These are phyloP conservation scores for Dryas iulia DNA, from an alignment of 1,140 invertebrate genomes.

Conservation along the genomic window DNA sequence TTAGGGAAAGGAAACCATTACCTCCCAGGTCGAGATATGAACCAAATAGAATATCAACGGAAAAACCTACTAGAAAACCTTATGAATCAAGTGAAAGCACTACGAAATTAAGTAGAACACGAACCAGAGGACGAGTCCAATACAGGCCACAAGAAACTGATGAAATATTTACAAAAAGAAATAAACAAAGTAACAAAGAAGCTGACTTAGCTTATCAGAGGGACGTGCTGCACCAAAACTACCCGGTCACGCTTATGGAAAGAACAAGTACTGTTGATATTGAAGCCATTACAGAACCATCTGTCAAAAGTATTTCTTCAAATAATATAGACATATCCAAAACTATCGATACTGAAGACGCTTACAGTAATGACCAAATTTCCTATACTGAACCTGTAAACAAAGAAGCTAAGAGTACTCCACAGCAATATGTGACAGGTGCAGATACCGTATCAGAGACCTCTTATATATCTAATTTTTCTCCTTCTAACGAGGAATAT, in stretches of 20 bases:
- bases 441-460: constrained; percentile 39
- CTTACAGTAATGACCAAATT: constrained; percentile 63
- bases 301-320: constrained; percentile 43
- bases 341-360: constrained; percentile 63
- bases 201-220: constrained; percentile 81
- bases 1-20: constrained; percentile 72
- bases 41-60: constrained; percentile 72
- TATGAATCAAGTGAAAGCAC: constrained; percentile 61
- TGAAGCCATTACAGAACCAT: constrained; percentile 72
- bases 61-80: constrained; percentile 68
- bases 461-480: constrained; percentile 41
- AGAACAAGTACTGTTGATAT: constrained; percentile 70
- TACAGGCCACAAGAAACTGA: constrained; percentile 64
- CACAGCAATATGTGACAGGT: constrained; percentile 21
- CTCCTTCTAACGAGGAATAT: constrained; percentile 47
- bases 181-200: constrained; percentile 60
- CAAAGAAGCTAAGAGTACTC: constrained; percentile 24
- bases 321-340: constrained; percentile 46
- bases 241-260: constrained; percentile 79
- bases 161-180: constrained; percentile 55
- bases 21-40: constrained; percentile 65
- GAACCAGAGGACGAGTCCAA: constrained; percentile 68
- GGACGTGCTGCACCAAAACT: constrained; percentile 83
- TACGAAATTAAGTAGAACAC: constrained; percentile 53
- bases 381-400: constrained; percentile 52